Conservation (phyloP, 2,113 vertebrate species). For the Vidua chalybeata region DNA sequence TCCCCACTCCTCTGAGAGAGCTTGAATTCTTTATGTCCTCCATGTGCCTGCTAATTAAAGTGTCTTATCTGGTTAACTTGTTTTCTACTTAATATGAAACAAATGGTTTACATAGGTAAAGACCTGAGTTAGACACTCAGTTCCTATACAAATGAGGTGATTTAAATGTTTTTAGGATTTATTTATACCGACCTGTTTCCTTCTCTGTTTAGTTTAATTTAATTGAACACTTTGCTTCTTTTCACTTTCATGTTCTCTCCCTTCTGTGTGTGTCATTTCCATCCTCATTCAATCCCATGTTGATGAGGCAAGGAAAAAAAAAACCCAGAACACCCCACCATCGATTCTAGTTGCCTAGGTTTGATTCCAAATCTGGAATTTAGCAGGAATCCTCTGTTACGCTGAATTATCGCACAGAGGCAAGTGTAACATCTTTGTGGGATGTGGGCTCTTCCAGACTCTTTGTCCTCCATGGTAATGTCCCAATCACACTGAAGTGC, state of each 20-base stretch:
- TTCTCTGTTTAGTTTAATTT: not conserved
- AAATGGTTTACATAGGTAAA: not conserved
- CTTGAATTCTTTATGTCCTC: conserved; percentile 69
- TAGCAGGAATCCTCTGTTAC: conserved; percentile 39
- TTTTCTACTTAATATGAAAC: conserved; percentile 51
- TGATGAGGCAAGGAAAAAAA: not conserved
- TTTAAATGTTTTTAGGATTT: not conserved
- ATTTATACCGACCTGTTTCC: not conserved
- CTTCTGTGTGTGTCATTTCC: not conserved
- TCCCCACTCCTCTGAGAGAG: conserved; percentile 62
- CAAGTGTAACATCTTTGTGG: conserved; percentile 22
- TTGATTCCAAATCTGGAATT: conserved; percentile 34
- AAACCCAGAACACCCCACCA: not conserved
- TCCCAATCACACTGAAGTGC: conserved; percentile 70
- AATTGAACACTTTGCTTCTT: not conserved
- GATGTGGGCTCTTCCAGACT: conserved; percentile 40
- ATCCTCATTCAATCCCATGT: not conserved
- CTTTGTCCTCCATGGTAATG: conserved; percentile 64
- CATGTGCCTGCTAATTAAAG: conserved; percentile 64
- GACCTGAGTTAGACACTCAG: not conserved
- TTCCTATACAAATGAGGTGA: not conserved
- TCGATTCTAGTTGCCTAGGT: not conserved
- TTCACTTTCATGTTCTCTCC: not conserved
- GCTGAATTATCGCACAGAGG: conserved; percentile 12
- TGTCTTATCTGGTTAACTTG: conserved; percentile 57